Evolutionary conservation across 2,113 vertebrate genomes (phyloP).

Genomic region (Chloebia gouldiae): DNA sequence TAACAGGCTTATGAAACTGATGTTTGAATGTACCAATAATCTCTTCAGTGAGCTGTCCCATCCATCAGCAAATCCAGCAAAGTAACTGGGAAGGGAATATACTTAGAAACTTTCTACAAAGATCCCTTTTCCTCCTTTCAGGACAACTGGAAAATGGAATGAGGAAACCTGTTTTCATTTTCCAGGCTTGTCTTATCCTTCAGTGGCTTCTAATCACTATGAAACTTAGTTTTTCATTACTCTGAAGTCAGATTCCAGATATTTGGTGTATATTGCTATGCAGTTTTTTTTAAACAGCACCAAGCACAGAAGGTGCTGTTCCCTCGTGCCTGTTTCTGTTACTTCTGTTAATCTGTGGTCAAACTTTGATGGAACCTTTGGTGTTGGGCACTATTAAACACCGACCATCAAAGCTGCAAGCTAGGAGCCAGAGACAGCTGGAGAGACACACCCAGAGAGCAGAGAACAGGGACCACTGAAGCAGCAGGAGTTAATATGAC

Average conservation of each 20-base stretch:
- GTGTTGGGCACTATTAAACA: neutral
- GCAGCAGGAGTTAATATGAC: neutral
- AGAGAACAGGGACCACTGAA: neutral
- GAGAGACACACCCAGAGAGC: neutral
- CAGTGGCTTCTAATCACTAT: neutral
- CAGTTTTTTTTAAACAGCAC: neutral
- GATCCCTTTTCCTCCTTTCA: neutral
- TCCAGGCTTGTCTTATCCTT: neutral
- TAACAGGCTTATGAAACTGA: neutral
- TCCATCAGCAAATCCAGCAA: neutral
- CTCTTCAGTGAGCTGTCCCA: neutral
- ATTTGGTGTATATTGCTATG: neutral
- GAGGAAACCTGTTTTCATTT: neutral
- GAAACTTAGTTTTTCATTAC: neutral
- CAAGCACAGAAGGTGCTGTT: neutral
- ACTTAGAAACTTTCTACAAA: neutral
- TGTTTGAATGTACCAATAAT: neutral
- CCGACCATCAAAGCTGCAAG: neutral
- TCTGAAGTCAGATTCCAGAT: neutral
- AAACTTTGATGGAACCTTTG: neutral
- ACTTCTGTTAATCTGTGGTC: neutral
- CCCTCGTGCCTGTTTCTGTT: neutral
- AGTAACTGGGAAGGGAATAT: neutral
- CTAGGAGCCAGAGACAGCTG: neutral
- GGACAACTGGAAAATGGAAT: neutral